These are phyloP conservation scores for Andrena fulva DNA, from an alignment of 2,888 invertebrate genomes.

Conservation along the genomic window DNA sequence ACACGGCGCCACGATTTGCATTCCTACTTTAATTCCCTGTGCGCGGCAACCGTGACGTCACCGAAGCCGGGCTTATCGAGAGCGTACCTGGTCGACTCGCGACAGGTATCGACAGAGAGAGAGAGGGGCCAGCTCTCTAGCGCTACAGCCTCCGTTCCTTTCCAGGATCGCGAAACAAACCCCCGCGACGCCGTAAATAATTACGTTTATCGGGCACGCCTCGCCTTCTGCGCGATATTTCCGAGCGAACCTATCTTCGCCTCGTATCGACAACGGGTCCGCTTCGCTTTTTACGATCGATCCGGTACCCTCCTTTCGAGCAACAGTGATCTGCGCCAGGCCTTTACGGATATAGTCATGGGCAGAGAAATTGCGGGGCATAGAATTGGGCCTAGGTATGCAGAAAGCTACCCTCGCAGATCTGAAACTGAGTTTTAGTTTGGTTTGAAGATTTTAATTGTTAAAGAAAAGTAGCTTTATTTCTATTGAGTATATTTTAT, in stretches of 20 bases:
- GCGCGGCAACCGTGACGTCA: slow-evolving; percentile 61
- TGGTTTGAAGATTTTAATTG: too few species aligned
- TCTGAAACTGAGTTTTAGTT: too few species aligned
- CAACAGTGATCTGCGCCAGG: neutral
- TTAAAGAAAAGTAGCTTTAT: too few species aligned
- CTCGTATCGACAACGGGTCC: slow-evolving; percentile 15
- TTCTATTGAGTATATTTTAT: too few species aligned
- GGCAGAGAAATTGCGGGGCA: too few species aligned
- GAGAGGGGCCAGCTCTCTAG: neutral
- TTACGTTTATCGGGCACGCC: slow-evolving; percentile 47
- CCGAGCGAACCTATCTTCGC: slow-evolving; percentile 18
- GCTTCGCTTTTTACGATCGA: slow-evolving; percentile 2
- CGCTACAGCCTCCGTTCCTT: slow-evolving; percentile 27
- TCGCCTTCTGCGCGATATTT: slow-evolving; percentile 23
- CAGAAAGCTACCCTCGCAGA: too few species aligned
- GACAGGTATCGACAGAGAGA: slow-evolving; percentile 30
- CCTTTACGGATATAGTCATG: too few species aligned
- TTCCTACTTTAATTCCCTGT: slow-evolving; percentile 62
- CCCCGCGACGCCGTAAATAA: slow-evolving; percentile 38
- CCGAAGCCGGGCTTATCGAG: slow-evolving; percentile 50
- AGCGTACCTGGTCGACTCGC: neutral
- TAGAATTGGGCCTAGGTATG: too few species aligned
- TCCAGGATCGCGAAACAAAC: slow-evolving; percentile 26
- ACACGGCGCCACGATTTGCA: slow-evolving; percentile 72
- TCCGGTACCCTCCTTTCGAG: neutral